Evolutionary conservation across 2,888 invertebrate species (phyloP).

Genomic region (Ormyrus thymus): DNA sequence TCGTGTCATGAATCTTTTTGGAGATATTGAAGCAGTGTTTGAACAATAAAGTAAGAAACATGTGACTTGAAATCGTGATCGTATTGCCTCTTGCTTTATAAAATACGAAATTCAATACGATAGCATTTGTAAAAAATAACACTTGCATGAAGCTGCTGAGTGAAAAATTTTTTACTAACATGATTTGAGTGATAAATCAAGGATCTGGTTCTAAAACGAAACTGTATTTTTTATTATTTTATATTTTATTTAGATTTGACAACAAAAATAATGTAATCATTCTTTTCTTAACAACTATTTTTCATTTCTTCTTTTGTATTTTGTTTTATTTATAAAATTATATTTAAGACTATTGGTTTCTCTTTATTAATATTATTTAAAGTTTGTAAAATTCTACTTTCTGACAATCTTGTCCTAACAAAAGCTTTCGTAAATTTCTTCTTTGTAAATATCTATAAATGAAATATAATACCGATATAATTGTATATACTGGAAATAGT

Average conservation of each 20-base stretch:
- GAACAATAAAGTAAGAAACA: too few relatives aligned
- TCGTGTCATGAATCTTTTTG: background rate
- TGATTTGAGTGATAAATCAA: constrained; percentile 6
- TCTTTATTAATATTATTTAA: background rate
- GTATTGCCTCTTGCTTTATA: background rate
- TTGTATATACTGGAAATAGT: background rate
- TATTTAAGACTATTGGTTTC: background rate
- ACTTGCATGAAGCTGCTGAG: constrained; percentile 11
- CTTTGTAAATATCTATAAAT: background rate
- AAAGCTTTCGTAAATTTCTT: background rate
- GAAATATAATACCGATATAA: background rate
- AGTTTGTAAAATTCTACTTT: background rate
- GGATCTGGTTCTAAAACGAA: background rate
- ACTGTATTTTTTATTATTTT: too few relatives aligned
- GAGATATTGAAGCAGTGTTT: background rate
- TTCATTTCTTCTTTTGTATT: too few relatives aligned
- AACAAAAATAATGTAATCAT: too few relatives aligned
- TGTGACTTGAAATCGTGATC: background rate
- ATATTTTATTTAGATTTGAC: too few relatives aligned
- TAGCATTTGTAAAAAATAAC: background rate
- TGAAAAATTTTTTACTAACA: constrained; percentile 23
- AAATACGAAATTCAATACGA: constrained; percentile 1
- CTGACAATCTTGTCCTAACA: background rate
- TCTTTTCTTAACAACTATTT: too few relatives aligned
- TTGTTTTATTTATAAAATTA: too few relatives aligned